Evolutionary conservation across 1,140 invertebrate genomes (phyloP).

Genomic region (Drosophila ananassae): DNA sequence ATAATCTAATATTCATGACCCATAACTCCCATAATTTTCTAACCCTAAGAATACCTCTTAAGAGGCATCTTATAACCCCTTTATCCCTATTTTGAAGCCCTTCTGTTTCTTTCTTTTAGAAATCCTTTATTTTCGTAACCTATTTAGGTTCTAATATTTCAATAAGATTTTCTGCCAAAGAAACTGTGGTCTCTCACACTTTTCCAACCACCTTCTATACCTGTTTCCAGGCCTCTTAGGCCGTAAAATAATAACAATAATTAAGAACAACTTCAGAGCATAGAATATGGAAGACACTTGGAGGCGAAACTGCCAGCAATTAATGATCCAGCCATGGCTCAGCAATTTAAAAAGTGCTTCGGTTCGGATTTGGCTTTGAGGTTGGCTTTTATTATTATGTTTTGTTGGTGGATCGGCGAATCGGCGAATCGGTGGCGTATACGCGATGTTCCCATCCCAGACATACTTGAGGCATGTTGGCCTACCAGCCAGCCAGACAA

Average conservation of each 20-base stretch:
- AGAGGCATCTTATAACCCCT: too few relatives aligned
- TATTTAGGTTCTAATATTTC: too few relatives aligned
- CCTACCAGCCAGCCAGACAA: neutral
- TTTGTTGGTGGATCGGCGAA: neutral
- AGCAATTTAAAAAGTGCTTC: conserved; percentile 63
- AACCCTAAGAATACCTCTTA: too few relatives aligned
- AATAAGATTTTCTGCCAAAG: too few relatives aligned
- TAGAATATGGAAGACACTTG: conserved; percentile 42
- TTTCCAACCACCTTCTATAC: too few relatives aligned
- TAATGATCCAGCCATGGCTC: conserved; percentile 73
- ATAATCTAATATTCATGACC: too few relatives aligned
- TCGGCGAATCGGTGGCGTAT: conserved; percentile 55
- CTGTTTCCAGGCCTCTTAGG: neutral
- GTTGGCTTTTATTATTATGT: neutral
- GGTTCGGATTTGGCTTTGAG: conserved; percentile 1
- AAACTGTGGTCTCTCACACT: too few relatives aligned
- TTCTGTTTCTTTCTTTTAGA: too few relatives aligned
- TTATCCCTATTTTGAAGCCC: too few relatives aligned
- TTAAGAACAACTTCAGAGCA: conserved; percentile 24
- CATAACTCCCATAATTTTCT: too few relatives aligned
- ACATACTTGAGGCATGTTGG: neutral
- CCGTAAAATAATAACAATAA: conserved; percentile 31
- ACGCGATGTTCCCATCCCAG: conserved; percentile 57
- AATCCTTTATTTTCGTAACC: too few relatives aligned
- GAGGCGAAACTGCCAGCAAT: conserved; percentile 63